Percentiles rank a stretch among this genome's conserved stretches.
These are phyloP conservation scores for Podarcis cretensis DNA, from an alignment of 2,113 vertebrate genomes.

Conservation along the genomic window DNA sequence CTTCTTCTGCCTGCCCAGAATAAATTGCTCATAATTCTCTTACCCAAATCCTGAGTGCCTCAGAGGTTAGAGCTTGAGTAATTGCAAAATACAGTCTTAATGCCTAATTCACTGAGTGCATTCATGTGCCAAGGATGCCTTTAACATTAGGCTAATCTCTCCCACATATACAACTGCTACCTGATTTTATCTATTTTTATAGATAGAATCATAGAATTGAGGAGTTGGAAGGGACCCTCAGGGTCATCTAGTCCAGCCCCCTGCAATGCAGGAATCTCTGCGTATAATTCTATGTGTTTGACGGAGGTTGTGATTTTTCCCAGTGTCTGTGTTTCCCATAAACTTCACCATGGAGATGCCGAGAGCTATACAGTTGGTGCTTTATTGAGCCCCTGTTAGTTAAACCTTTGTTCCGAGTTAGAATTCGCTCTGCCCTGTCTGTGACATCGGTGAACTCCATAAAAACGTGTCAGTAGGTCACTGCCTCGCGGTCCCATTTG, in stretches of 20 bases:
- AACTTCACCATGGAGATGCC: constrained; percentile 2
- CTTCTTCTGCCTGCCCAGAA: no score
- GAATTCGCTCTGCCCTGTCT: constrained; percentile 60
- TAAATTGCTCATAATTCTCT: not conserved
- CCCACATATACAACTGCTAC: not conserved
- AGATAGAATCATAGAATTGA: no score
- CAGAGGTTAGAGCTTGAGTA: not conserved
- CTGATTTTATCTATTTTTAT: not conserved
- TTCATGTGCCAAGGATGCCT: not conserved
- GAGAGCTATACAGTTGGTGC: constrained; percentile 39
- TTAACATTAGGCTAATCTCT: not conserved
- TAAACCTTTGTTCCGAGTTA: constrained; percentile 38
- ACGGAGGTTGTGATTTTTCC: constrained; percentile 35
- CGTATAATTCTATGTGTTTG: not conserved
- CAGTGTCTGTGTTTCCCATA: constrained; percentile 32
- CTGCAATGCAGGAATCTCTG: no score
- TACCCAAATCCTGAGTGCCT: not conserved
- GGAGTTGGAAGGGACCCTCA: no score
- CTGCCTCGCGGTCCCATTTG: not conserved
- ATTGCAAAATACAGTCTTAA: no score
- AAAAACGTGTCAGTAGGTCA: constrained; percentile 58
- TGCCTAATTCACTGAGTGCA: not conserved
- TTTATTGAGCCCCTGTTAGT: constrained; percentile 34
- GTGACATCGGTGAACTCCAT: constrained; percentile 61
- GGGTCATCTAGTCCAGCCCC: no score